Evolutionary conservation across 2,113 vertebrate genomes (phyloP).

Genomic region (Danionella cerebrum): DNA sequence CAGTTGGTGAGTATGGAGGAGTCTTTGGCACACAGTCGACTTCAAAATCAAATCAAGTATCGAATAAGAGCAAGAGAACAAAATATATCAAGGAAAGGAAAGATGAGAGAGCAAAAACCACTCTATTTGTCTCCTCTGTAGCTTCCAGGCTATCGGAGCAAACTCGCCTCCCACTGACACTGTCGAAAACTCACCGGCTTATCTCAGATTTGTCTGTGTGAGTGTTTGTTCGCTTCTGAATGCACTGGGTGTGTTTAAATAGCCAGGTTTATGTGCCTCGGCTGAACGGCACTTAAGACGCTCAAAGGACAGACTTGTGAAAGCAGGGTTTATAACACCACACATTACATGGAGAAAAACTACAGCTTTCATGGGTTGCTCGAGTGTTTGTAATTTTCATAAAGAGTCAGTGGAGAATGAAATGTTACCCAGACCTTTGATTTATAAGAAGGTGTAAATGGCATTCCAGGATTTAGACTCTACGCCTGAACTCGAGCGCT

Average conservation of each 20-base stretch:
- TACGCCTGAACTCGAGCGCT: neutral
- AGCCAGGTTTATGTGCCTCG: neutral
- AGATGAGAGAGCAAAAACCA: neutral
- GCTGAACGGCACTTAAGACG: neutral
- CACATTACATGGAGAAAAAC: neutral
- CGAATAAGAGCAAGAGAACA: neutral
- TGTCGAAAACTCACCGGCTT: neutral
- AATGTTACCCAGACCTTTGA: neutral
- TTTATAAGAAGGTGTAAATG: neutral
- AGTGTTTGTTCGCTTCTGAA: neutral
- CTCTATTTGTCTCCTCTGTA: neutral
- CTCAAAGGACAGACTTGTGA: neutral
- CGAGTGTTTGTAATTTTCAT: neutral
- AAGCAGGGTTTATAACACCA: neutral
- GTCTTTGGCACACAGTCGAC: neutral
- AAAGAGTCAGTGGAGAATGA: neutral
- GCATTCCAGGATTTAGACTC: neutral
- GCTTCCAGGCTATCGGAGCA: neutral
- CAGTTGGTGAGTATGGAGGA: neutral
- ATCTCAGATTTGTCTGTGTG: neutral
- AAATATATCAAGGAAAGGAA: neutral
- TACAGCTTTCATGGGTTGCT: neutral
- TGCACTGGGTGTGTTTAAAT: neutral
- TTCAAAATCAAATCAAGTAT: neutral
- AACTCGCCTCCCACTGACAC: constrained; percentile 9